Percentiles rank a stretch among this genome's conserved stretches.
These are phyloP conservation scores for Athalia rosae DNA, from an alignment of 2,888 invertebrate species.

Conservation along the genomic window DNA sequence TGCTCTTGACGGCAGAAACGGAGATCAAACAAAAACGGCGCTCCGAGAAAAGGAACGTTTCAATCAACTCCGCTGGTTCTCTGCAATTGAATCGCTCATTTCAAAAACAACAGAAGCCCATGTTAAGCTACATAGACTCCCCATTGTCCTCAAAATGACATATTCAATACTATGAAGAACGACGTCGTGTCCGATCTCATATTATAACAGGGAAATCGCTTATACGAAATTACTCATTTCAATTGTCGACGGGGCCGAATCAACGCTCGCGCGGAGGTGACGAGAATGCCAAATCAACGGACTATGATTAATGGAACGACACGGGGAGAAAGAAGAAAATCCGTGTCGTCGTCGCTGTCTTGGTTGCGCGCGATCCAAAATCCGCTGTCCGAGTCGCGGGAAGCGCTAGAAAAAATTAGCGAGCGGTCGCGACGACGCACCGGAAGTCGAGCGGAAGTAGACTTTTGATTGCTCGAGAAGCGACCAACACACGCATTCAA, in stretches of 20 bases:
- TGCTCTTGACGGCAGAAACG: not conserved
- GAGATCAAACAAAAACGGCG: conserved; percentile 27
- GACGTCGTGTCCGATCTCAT: not conserved
- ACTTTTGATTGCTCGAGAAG: conserved; percentile 7
- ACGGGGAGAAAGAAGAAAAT: no score
- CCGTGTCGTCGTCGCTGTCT: no score
- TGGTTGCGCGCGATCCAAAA: no score
- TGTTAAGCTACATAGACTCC: not conserved
- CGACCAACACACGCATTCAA: conserved; percentile 7
- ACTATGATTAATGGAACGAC: no score
- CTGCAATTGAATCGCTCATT: conserved; percentile 29
- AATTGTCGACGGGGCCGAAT: no score
- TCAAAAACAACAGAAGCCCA: conserved; percentile 23
- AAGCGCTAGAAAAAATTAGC: conserved; percentile 6
- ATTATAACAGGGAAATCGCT: not conserved
- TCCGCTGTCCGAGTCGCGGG: not conserved
- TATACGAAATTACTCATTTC: no score
- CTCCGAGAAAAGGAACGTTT: conserved; percentile 26
- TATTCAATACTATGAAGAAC: not conserved
- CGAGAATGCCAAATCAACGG: no score
- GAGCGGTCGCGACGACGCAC: conserved; percentile 23
- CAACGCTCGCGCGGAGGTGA: no score
- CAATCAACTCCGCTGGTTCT: conserved; percentile 20
- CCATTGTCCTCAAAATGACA: conserved; percentile 12
- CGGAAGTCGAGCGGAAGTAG: conserved; percentile 39